Percentiles rank a stretch among this genome's conserved stretches.
Conservation (phyloP, 2,113 vertebrate species). For the Dinomys branickii region DNA sequence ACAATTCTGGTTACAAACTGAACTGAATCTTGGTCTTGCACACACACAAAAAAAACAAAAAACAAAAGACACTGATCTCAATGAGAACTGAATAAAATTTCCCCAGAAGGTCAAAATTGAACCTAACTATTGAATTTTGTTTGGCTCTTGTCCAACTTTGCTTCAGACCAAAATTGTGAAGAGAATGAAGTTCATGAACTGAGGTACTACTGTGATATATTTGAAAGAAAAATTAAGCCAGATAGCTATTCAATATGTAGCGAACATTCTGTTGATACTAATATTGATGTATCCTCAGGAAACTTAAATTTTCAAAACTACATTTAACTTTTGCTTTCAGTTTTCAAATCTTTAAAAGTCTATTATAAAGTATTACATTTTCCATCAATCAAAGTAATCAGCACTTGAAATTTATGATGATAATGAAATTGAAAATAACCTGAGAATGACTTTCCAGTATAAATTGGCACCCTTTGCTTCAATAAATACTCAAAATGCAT, state of each 20-base stretch:
- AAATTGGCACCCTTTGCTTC: background rate
- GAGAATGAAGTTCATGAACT: background rate
- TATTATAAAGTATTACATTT: background rate
- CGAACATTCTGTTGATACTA: background rate
- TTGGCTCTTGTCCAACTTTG: background rate
- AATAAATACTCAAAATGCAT: background rate
- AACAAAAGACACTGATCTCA: background rate
- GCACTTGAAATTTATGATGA: background rate
- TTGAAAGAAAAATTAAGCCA: background rate
- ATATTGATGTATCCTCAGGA: background rate
- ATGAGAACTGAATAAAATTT: background rate
- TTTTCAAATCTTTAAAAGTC: conserved; percentile 27
- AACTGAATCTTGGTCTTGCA: too few relatives aligned
- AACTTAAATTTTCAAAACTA: background rate
- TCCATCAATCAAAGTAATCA: background rate
- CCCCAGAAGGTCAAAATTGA: too few relatives aligned
- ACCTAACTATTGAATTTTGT: background rate
- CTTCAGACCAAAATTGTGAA: background rate
- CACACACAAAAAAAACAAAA: too few relatives aligned
- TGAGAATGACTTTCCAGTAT: background rate
- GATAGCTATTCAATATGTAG: background rate
- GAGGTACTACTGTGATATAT: background rate
- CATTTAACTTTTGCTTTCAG: background rate
- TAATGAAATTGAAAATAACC: background rate
- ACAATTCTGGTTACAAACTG: background rate